Evolutionary conservation across 2,888 invertebrate genomes (phyloP).

Genomic region (Diachrysia chrysitis): DNA sequence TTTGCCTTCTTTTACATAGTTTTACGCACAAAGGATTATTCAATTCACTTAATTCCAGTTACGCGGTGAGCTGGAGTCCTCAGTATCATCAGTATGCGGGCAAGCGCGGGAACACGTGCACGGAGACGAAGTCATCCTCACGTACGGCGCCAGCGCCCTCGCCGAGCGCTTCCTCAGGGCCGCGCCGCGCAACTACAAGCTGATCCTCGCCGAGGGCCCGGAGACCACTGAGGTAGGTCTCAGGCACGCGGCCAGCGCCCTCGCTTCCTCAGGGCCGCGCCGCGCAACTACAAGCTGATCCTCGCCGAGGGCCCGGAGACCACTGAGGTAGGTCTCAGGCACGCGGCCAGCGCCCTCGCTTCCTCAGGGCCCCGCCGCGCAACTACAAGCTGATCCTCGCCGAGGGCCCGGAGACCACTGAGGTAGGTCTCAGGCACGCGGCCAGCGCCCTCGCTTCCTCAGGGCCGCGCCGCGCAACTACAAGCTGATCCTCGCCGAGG

Average conservation of each 20-base stretch:
- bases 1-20: too few relatives aligned
- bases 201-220: constrained; percentile 95
- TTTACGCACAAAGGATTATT: too few relatives aligned
- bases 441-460: constrained; percentile 95
- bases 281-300: constrained; percentile 94
- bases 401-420: constrained; percentile 90
- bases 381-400: constrained; percentile 96
- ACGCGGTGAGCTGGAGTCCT: constrained; percentile 76
- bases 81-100: constrained; percentile 94
- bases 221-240: constrained; percentile 62
- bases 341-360: constrained; percentile 95
- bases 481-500: constrained; percentile 96
- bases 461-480: constrained; percentile 93
- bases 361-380: constrained; percentile 93
- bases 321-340: constrained; percentile 64
- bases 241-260: constrained; percentile 91
- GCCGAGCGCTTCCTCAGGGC: constrained; percentile 95
- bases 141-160: constrained; percentile 93
- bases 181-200: constrained; percentile 93
- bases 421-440: constrained; percentile 86
- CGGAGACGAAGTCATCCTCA: constrained; percentile 96
- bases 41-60: too few relatives aligned
- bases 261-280: constrained; percentile 95
- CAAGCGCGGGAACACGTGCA: constrained; percentile 97
- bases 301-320: constrained; percentile 93